These are phyloP conservation scores for Cladorhizidae sp. DNA, from an alignment of 37 sponge, comb jelly and placozoan species.

Conservation along the genomic window DNA sequence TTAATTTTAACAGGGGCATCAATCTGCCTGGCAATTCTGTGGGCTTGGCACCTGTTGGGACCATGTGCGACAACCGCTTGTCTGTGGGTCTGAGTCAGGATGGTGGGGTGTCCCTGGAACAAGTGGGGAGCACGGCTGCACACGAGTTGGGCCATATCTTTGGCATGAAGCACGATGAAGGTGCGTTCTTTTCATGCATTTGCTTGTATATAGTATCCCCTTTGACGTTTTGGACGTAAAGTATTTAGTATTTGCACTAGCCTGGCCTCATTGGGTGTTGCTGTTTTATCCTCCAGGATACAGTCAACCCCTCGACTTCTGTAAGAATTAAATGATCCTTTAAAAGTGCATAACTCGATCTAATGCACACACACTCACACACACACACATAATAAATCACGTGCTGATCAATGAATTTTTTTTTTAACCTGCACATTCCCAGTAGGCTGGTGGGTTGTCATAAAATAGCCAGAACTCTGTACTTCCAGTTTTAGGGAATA, in stretches of 20 bases:
- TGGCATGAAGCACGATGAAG: slow-evolving; percentile 65
- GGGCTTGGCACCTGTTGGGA: background rate
- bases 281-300: too few species aligned
- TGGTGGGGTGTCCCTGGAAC: background rate
- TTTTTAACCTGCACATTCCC: too few species aligned
- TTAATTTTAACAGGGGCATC: slow-evolving; percentile 1
- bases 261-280: too few species aligned
- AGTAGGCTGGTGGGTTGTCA: too few species aligned
- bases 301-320: too few species aligned
- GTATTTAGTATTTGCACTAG: background rate
- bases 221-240: slow-evolving; percentile 50
- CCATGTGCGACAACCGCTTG: background rate
- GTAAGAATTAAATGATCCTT: too few species aligned
- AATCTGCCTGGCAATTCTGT: background rate
- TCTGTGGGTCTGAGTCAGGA: slow-evolving; percentile 2
- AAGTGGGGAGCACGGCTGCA: slow-evolving; percentile 48
- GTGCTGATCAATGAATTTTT: too few species aligned
- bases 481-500: too few species aligned
- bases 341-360: too few species aligned
- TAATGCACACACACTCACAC: too few species aligned
- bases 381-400: too few species aligned
- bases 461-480: too few species aligned
- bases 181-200: slow-evolving; percentile 18
- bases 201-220: slow-evolving; percentile 70
- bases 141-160: slow-evolving; percentile 79